These are phyloP conservation scores for Phymastichus coffea DNA, from an alignment of 1,140 invertebrate genomes.

Conservation along the genomic window DNA sequence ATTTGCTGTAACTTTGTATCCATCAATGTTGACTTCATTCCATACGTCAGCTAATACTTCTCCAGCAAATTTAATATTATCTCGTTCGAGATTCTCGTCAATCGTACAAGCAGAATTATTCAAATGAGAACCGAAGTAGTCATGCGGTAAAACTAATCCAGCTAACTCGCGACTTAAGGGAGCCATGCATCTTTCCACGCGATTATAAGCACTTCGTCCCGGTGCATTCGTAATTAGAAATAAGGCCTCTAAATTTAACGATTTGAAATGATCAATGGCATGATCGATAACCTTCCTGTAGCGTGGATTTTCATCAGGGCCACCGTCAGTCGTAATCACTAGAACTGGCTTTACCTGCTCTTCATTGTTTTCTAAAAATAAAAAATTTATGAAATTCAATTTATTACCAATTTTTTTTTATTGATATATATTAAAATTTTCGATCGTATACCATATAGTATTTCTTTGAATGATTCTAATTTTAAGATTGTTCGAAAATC, in stretches of 20 bases:
- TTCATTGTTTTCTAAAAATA: conserved; percentile 27
- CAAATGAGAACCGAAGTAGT: conserved; percentile 48
- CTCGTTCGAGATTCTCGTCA: conserved; percentile 39
- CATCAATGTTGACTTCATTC: conserved; percentile 39
- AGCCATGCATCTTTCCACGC: conserved; percentile 44
- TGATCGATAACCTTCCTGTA: conserved; percentile 38
- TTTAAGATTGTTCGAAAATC: too few relatives aligned
- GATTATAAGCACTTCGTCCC: conserved; percentile 39
- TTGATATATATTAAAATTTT: too few relatives aligned
- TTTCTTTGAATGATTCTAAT: too few relatives aligned
- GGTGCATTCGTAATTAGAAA: conserved; percentile 51
- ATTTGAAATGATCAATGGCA: conserved; percentile 45
- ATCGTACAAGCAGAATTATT: conserved; percentile 39
- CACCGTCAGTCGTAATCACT: too few relatives aligned
- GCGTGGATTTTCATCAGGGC: conserved; percentile 1
- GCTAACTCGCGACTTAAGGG: conserved; percentile 44
- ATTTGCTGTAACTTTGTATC: conserved; percentile 38
- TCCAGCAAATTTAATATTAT: conserved; percentile 42
- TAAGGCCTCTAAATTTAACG: conserved; percentile 48
- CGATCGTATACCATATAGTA: too few relatives aligned
- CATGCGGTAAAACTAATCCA: conserved; percentile 46
- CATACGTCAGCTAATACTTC: conserved; percentile 39
- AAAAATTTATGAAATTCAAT: too few relatives aligned
- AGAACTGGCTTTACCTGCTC: conserved; percentile 51
- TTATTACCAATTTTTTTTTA: too few relatives aligned